Conservation (phyloP, 2,888 invertebrate genomes). For the Holacanthella duospinosa region DNA sequence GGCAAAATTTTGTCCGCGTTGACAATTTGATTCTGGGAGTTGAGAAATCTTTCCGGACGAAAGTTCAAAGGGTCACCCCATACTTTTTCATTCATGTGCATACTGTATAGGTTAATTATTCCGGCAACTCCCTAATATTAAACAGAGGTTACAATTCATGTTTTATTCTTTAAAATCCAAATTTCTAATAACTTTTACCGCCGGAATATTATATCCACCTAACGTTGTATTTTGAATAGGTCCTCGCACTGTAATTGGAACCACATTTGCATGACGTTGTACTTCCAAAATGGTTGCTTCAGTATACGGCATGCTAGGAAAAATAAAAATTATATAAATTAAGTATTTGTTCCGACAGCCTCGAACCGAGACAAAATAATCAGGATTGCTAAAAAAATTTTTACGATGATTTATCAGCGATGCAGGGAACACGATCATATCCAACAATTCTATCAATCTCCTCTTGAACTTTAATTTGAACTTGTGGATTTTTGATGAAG, state of each 20-base stretch:
- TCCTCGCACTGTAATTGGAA: constrained; percentile 22
- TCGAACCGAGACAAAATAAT: neutral
- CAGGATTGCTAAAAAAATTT: neutral
- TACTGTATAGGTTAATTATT: constrained; percentile 16
- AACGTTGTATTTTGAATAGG: constrained; percentile 17
- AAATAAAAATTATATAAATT: no score
- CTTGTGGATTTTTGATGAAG: constrained; percentile 11
- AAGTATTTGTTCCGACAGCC: neutral
- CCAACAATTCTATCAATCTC: constrained; percentile 16
- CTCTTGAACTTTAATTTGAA: constrained; percentile 9
- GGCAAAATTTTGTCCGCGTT: constrained; percentile 26
- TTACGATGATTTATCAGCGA: neutral
- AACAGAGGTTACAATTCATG: no score
- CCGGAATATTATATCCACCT: constrained; percentile 15
- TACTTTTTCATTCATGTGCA: constrained; percentile 17
- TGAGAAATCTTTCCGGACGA: constrained; percentile 25
- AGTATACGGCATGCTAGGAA: constrained; percentile 28
- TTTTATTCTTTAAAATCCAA: neutral
- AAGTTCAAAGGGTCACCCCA: constrained; percentile 22
- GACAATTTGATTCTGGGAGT: constrained; percentile 8
- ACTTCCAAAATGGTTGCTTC: constrained; percentile 30
- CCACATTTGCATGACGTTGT: constrained; percentile 25
- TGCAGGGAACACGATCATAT: neutral
- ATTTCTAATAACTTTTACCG: constrained; percentile 13
- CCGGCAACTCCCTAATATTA: constrained; percentile 22